phyloP scores from a whole-genome alignment of 2,797 vertebrate species.

The Semotilus atromaculatus region DNA sequence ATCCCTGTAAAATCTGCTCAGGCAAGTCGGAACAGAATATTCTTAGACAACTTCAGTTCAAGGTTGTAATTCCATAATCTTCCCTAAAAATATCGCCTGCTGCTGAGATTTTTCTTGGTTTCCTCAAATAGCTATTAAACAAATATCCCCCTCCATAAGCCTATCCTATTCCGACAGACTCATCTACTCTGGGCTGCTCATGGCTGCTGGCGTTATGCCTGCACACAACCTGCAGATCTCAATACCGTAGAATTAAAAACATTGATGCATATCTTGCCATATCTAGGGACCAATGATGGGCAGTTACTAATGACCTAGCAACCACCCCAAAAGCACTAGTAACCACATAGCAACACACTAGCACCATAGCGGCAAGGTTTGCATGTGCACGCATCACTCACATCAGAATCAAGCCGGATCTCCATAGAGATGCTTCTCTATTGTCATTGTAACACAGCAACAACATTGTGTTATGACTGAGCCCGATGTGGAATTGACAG shows the following conservation, averaged over 20 bases:
- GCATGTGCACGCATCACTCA: neutral
- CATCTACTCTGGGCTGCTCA: neutral
- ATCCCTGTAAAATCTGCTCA: neutral
- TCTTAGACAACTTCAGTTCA: slow-evolving; percentile 18
- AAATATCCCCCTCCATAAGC: slow-evolving; percentile 17
- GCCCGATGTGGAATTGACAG: slow-evolving; percentile 56
- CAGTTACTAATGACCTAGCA: neutral
- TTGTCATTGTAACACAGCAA: slow-evolving; percentile 45
- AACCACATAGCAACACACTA: neutral
- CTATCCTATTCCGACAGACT: slow-evolving; percentile 12
- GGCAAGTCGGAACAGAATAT: slow-evolving; percentile 20
- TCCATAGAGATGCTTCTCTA: slow-evolving; percentile 54
- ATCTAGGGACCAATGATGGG: neutral
- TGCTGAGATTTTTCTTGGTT: slow-evolving; percentile 15
- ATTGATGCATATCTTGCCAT: neutral
- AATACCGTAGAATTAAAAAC: neutral
- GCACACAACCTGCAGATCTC: slow-evolving; percentile 16
- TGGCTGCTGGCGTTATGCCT: slow-evolving; percentile 54
- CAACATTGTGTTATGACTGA: slow-evolving; percentile 55
- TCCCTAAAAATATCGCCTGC: slow-evolving; percentile 21
- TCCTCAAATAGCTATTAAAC: slow-evolving; percentile 27
- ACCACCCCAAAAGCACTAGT: neutral
- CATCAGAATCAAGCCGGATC: slow-evolving; percentile 41
- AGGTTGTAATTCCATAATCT: slow-evolving; percentile 30
- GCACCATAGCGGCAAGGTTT: neutral